Conservation (phyloP, 2,113 vertebrate genomes). For the Sorex araneus region DNA sequence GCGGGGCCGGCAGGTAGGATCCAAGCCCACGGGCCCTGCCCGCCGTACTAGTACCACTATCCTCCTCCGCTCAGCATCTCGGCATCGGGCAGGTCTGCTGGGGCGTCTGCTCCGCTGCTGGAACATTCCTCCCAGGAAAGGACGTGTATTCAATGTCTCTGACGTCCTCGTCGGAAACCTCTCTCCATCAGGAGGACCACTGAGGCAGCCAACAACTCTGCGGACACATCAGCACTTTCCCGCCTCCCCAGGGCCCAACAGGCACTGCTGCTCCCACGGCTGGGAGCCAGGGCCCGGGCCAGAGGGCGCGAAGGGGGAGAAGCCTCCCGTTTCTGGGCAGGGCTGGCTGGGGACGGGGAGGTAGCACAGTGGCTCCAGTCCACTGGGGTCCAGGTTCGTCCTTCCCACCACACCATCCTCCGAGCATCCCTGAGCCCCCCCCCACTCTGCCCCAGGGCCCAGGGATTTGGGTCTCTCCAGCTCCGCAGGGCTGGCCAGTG, state of each 20-base stretch:
- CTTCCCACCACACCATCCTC: too few species aligned
- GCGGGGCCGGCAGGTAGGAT: too few species aligned
- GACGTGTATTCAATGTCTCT: neutral
- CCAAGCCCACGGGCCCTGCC: too few species aligned
- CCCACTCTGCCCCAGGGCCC: too few species aligned
- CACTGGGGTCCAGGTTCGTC: too few species aligned
- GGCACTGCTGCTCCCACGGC: neutral
- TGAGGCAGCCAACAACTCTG: neutral
- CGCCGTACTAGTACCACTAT: neutral
- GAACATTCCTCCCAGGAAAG: slow-evolving; percentile 15
- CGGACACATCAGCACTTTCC: too few species aligned
- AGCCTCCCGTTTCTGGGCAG: neutral
- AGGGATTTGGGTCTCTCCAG: too few species aligned
- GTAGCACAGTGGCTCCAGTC: too few species aligned
- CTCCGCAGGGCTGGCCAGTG: too few species aligned
- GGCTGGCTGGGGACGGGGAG: neutral
- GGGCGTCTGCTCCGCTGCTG: neutral
- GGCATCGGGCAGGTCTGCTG: neutral
- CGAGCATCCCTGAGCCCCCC: too few species aligned
- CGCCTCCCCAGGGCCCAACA: neutral
- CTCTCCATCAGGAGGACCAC: neutral
- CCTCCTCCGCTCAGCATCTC: neutral
- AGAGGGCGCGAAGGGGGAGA: neutral
- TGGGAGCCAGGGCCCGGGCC: neutral
- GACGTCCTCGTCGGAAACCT: neutral